Conservation (phyloP, 2,797 vertebrate genomes). For the Anabacerthia variegaticeps region DNA sequence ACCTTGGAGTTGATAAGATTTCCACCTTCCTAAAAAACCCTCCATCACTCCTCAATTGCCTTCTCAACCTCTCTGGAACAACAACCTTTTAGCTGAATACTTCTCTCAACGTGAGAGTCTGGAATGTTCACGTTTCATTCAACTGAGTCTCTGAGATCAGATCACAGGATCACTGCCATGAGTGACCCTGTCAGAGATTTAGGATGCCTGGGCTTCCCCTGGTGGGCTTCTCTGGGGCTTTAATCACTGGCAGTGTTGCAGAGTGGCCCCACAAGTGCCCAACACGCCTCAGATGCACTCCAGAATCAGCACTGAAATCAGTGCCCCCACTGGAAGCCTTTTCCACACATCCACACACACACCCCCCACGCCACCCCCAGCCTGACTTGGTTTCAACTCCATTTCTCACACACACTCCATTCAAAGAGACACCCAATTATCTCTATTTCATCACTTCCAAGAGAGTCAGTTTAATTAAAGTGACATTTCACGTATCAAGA, state of each 20-base stretch:
- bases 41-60: neutral
- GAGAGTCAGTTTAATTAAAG: slow-evolving; percentile 40
- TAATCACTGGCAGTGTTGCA: slow-evolving; percentile 88
- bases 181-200: slow-evolving; percentile 80
- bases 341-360: neutral
- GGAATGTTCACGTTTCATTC: fast-evolving
- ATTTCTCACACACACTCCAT: slow-evolving; percentile 9
- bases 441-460: slow-evolving; percentile 92
- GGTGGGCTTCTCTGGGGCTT: slow-evolving; percentile 80
- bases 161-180: slow-evolving; percentile 73
- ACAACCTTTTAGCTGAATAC: neutral
- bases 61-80: fast-evolving
- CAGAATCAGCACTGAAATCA: slow-evolving; percentile 85
- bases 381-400: neutral
- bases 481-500: neutral
- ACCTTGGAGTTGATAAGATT: neutral
- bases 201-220: slow-evolving; percentile 75
- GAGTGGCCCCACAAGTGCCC: slow-evolving; percentile 61
- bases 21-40: neutral
- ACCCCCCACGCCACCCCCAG: neutral
- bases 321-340: slow-evolving; percentile 82
- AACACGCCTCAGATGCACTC: slow-evolving; percentile 97
- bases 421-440: slow-evolving; percentile 68
- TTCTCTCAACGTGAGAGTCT: fast-evolving
- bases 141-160: slow-evolving; percentile 81